phyloP scores from a whole-genome alignment of 2,888 invertebrate genomes.

The Acanthococcus lagerstroemiae region DNA sequence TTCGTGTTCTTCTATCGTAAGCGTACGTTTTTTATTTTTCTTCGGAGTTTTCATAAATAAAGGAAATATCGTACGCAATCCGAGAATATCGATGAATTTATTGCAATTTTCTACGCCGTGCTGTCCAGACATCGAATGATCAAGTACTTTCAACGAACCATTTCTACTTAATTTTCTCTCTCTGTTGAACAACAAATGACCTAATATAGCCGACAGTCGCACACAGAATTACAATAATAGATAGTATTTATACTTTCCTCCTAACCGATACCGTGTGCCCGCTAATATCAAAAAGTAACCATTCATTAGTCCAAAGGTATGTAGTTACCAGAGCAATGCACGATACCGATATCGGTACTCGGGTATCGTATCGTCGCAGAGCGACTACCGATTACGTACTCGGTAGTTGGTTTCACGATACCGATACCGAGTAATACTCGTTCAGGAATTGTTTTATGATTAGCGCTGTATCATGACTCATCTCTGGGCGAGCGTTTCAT shows the following conservation, averaged over 20 bases:
- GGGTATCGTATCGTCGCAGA: too few species aligned
- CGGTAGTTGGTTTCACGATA: too few species aligned
- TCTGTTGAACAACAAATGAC: constrained; percentile 42
- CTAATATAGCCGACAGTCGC: background rate
- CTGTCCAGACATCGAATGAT: constrained; percentile 88
- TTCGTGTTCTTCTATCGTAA: constrained; percentile 83
- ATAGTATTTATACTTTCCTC: too few species aligned
- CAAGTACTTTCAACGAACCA: constrained; percentile 93
- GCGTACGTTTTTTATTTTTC: constrained; percentile 62
- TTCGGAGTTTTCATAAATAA: constrained; percentile 98
- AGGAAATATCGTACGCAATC: constrained; percentile 92
- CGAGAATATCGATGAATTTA: constrained; percentile 95
- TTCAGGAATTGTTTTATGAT: too few species aligned
- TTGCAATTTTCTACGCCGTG: constrained; percentile 93
- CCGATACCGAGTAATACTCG: too few species aligned
- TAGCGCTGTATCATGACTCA: too few species aligned
- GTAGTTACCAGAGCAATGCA: too few species aligned
- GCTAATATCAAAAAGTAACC: background rate
- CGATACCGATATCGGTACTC: too few species aligned
- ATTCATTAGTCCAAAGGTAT: background rate
- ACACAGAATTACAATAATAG: background rate
- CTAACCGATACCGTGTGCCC: too few species aligned
- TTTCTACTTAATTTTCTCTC: constrained; percentile 95
- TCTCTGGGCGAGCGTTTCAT: too few species aligned
- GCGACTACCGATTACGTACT: too few species aligned